Evolutionary conservation across 2,888 invertebrate genomes (phyloP), one percentile per base, ranked within the genome.

Genomic region (Macrophya annulata): DNA sequence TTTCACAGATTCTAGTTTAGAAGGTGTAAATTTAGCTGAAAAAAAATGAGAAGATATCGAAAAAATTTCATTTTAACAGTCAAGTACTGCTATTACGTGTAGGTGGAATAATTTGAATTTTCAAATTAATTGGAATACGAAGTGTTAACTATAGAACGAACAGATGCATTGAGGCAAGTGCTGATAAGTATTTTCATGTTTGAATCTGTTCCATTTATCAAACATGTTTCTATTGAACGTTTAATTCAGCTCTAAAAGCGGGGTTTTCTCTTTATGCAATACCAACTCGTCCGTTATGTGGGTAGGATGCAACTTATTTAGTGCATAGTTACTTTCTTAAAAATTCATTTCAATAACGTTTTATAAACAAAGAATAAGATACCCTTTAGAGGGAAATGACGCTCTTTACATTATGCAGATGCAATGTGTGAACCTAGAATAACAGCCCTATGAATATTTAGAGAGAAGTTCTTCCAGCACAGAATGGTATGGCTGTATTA

Each of bases 391-490:
- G 45, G n/a, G 43, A 21, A 74, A 74, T 21, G 45, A 45, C 6
- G 72, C 43, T 45, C 72, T 12, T 21, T 43, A 15, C 21, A 74
- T 74, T 43, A 74, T 74, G 72, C 45, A 74, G 45, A 74, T 45
- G 17, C 25, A 25, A 43, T 74, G 25, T n/a, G n/a, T 74, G 72
- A 43, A 74, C 72, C 72, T 31, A 31, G 65, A 68, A 68, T 68
- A 68, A 68, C 31, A 31, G 65, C 65, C 65, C 65, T 15, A 45
- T 74, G 72, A 74, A 74, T 74, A 74, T 74, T 74, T 45, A 74
- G 21, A 74, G 72, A 45, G 45, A 74, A 25, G n/a, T 45, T n/a
- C 12, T 45, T 45, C 72, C 21, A 21, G 72, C 45, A 17, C 45
- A 25, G n/a, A 74, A 74, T 74, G 72, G 8, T 45, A 40, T 21